Evolutionary conservation across 2,888 invertebrate genomes (phyloP).

Genomic region (Acrobasis repandana): DNA sequence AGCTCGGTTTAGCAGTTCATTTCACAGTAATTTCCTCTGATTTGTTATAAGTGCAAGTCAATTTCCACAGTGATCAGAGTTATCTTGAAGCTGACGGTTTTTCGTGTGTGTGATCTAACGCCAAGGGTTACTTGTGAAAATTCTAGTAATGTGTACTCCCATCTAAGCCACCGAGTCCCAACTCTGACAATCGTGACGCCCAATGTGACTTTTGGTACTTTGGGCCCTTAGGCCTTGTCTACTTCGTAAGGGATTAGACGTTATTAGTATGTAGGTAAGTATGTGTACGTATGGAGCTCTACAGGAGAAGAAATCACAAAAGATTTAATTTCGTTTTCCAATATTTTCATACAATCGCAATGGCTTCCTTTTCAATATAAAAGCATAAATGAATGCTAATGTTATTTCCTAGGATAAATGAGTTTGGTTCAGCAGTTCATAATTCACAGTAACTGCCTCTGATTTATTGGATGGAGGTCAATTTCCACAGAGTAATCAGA

Average conservation of each 20-base stretch:
- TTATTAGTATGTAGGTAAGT: no score
- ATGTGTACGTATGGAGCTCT: no score
- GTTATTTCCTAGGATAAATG: conserved; percentile 7
- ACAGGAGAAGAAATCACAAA: no score
- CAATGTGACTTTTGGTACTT: no score
- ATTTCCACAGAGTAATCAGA: conserved; percentile 15
- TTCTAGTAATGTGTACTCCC: no score
- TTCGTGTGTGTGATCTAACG: no score
- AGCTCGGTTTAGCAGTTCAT: conserved; percentile 12
- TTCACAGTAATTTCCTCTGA: conserved; percentile 18
- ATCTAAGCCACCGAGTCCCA: no score
- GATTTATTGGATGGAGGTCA: conserved; percentile 15
- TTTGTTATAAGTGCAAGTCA: conserved; percentile 14
- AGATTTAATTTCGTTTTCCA: no score
- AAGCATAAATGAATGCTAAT: conserved; percentile 3
- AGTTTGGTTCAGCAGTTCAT: conserved; percentile 13
- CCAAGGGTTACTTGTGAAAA: no score
- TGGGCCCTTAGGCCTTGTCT: no score
- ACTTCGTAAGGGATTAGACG: no score
- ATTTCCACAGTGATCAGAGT: conserved; percentile 12
- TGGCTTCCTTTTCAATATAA: not conserved
- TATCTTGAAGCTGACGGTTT: not conserved
- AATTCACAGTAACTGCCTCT: conserved; percentile 18
- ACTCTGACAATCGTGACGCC: no score
- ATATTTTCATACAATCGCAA: not conserved